Base-by-base conservation (phyloP, 2,888 invertebrate genomes). In the Aspidiotus destructor region DNA sequence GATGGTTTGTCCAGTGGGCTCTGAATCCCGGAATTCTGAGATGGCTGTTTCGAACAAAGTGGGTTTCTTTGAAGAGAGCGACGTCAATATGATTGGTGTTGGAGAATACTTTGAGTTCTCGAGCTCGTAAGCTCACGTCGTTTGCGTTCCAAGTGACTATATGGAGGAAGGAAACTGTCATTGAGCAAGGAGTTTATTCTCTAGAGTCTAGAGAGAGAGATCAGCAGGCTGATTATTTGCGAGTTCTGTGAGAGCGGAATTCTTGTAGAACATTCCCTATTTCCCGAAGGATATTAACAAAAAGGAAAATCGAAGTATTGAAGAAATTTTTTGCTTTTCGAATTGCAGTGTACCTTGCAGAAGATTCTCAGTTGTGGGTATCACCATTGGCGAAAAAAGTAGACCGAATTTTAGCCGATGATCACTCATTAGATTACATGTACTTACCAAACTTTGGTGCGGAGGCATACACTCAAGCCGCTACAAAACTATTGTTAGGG, bases 361-460 rank as follows among this genome's bases (percentile, higher is more conserved):
- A 28, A 28, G 28, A 28, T 28, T 28, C 28, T 28, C 28, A 92
- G 77, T 98, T 98, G 67, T 99, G 96, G 96, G 95, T 99, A 1
- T 79, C 99, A 73, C 98, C 99, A 1, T 94, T 98, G 52, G 98
- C 99, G 6, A 83, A 86, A 48, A 87, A 89, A 76, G 90, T 90
- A 57, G 98, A 99, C 80, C 84, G 85, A 72, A 81, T 83, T 73
- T 83, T 99, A 78, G 92, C 93, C 16, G 81, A 80, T 28, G 92
- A 95, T 77, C 83, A 84, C 41, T 83, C 86, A 2, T 81, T 95
- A 68, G 91, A 95, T 76, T 96, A 99, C 77, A 98, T 99, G 78
- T 99, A 98, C 79, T 81, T 97, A 70, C 94, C 96, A 13, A 89
- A 96, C 60, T 82, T 93, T 70, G 98, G 98, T 72, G 77, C 89